Evolutionary conservation across 2,888 invertebrate species (phyloP), one percentile per base, ranked within the genome.

Genomic region (Thymelicus acteon): DNA sequence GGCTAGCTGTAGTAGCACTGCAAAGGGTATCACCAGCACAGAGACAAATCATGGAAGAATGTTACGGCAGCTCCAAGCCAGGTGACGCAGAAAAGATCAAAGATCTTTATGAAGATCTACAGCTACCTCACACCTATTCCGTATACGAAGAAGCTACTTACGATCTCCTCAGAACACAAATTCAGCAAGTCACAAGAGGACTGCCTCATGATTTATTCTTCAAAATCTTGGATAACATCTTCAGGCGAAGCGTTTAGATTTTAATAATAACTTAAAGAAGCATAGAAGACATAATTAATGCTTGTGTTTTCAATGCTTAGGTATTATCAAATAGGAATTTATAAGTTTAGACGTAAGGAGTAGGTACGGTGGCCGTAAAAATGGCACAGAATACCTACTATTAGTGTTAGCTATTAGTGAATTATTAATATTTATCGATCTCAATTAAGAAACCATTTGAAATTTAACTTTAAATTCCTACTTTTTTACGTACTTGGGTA

Each of bases 1-100:
- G 99, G 99, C 92, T 99, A 47, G 96, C 97, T 1, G 97, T 98
- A 0, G 97, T 97, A 0, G 98, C 98, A 10, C 92, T 98, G 73
- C 97, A 98, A 86, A 95, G 97, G 68, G 97, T 96, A 0, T 95
- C 95, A 60, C 94, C 95, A 0, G 91, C 95, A 6, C 98, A 98
- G 82, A 95, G 95, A 75, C 94, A 95, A 80, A 92, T 97, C 40
- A 95, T 98, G 93, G 94, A 96, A 81, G 95, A 97, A 73, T 96
- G 96, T 85, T 98, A 98, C 81, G 98, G 97, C 12, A 90, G 92
- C 60, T 86, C 94, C 66, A 96, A 97, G 75, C 92, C 95, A 0
- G 95, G 95, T 72, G 95, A 96, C 75, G 95, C 97, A 6, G 94
- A 95, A 63, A 95, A 94, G 73, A 95, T 98, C 57, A 97, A 96